These are phyloP conservation scores for Lymantria dispar DNA, from an alignment of 2,888 invertebrate species.

Conservation along the genomic window DNA sequence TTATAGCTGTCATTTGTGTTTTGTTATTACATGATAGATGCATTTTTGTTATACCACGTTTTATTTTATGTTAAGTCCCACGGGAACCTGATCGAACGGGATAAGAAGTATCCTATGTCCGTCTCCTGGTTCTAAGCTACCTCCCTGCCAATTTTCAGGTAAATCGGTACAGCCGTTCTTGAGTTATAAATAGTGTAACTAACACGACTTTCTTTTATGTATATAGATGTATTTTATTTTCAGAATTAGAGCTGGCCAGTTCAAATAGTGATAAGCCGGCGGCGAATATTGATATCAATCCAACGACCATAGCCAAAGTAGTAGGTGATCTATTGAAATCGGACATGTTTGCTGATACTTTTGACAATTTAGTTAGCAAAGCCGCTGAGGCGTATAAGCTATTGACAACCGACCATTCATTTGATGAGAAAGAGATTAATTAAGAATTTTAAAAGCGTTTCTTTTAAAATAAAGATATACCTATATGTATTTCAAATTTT, in stretches of 20 bases:
- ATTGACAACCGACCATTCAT: background rate
- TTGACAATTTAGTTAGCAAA: slow-evolving; percentile 6
- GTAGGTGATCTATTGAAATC: slow-evolving; percentile 14
- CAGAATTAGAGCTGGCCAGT: slow-evolving; percentile 21
- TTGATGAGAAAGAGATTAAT: background rate
- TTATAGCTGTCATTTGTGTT: no score
- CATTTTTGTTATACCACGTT: no score
- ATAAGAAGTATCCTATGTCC: no score
- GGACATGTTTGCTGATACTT: background rate
- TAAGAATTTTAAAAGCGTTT: no score
- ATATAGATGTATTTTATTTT: slow-evolving; percentile 5
- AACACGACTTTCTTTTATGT: no score
- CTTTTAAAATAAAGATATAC: background rate
- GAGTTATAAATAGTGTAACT: no score
- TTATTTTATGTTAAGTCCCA: no score
- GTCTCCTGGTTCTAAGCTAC: no score
- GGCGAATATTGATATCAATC: slow-evolving; percentile 16
- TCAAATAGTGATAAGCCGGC: slow-evolving; percentile 10
- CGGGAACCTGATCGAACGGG: no score
- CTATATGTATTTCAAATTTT: background rate
- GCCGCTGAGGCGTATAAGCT: slow-evolving; percentile 9
- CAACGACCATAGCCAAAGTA: slow-evolving; percentile 3
- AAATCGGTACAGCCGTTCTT: no score
- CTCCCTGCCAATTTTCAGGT: no score
- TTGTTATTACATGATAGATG: no score